Base-by-base conservation (phyloP, 2,113 vertebrate genomes). In the Bos indicus region DNA sequence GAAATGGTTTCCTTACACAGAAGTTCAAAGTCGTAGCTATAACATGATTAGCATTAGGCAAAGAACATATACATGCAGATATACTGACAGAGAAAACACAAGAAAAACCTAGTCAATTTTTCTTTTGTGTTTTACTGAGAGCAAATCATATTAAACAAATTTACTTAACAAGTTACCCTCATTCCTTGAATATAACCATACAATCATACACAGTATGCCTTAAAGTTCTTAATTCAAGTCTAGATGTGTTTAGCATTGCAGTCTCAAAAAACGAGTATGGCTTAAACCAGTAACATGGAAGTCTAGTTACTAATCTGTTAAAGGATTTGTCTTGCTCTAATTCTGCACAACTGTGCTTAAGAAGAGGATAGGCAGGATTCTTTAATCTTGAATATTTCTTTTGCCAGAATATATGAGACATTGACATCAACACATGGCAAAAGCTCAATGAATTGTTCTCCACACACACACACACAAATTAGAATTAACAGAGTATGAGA, bases 181-280 rank as follows among this genome's bases (percentile, higher is more conserved):
- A 93, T 56, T 51, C 23, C 48, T 80, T 90, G 71, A 8, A 90
- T 51, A 56, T 90, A 94, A 96, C 23, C 80, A 85, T 57, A 51
- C 4, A 67, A 87, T 36, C 26, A 86, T 25, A 90, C 25, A 86
- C 7, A 90, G 33, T 51, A 60, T 33, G 86, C 43, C 59, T 90
- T 67, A 85, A 67, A 28, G 57, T 23, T 95, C 56, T 95, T 97
- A 95, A 87, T 60, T 97, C 54, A 88, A 78, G 60, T 74, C 43
- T 85, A 90, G 52, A 62, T 82, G 62, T 77, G 54, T 57, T n/a
- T n/a, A 82, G 71, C 48, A 87, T 2, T 87, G 48, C 43, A 84
- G 56, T 11, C 14, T 86, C 78, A 95, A 95, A 77, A 93, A 83
- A 57, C 10, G 21, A 87, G 46, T 74, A 82, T 14, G 46, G 36